Evolutionary conservation across 1,140 invertebrate species (phyloP).

Genomic region (Calephelis virginiensis): DNA sequence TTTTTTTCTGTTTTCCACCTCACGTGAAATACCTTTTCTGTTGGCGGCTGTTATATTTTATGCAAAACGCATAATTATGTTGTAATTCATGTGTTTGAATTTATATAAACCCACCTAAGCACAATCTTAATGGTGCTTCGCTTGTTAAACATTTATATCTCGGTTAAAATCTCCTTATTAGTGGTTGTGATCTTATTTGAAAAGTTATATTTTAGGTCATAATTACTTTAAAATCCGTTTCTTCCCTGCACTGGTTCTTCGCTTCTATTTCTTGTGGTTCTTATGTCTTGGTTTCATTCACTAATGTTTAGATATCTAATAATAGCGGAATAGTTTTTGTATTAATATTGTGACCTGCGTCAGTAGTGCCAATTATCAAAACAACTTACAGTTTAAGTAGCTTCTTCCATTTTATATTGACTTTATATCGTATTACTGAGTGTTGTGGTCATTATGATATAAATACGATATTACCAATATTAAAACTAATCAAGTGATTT

Average conservation of each 20-base stretch:
- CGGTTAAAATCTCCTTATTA: conserved; percentile 52
- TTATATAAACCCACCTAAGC: conserved; percentile 51
- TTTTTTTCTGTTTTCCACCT: too few species aligned
- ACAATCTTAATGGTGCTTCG: conserved; percentile 62
- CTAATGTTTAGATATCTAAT: conserved; percentile 13
- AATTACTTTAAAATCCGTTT: conserved; percentile 4
- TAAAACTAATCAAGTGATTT: not conserved
- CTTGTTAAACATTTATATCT: conserved; percentile 53
- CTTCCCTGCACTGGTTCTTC: not conserved
- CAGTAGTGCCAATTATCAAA: conserved; percentile 65
- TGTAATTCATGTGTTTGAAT: conserved; percentile 25
- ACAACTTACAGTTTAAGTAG: conserved; percentile 25
- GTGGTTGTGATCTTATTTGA: conserved; percentile 67
- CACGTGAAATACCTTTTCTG: conserved; percentile 6
- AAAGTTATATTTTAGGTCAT: conserved; percentile 18
- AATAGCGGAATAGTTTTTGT: conserved; percentile 45
- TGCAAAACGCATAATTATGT: conserved; percentile 25
- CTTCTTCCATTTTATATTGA: conserved; percentile 37
- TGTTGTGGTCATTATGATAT: conserved; percentile 18
- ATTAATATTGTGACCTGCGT: conserved; percentile 61
- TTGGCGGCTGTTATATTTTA: conserved; percentile 42
- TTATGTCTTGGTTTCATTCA: conserved; percentile 12
- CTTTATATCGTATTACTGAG: conserved; percentile 31
- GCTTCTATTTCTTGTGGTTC: conserved; percentile 2
- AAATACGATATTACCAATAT: conserved; percentile 6